phyloP scores from a whole-genome alignment of 2,888 invertebrate genomes.

The Coenonympha arcania region DNA sequence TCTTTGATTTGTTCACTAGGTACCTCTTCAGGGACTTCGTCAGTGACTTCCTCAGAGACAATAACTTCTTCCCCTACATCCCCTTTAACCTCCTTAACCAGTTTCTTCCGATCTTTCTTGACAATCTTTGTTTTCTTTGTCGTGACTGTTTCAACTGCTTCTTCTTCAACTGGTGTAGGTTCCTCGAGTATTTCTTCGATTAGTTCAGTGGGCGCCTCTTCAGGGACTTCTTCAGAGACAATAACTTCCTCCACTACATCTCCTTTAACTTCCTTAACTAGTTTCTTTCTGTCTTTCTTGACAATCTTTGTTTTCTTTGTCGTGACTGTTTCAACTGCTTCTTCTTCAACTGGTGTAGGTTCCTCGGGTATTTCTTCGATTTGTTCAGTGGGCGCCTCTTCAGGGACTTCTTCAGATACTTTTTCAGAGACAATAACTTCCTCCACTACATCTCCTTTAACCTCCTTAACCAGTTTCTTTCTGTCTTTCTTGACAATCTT shows the following conservation, averaged over 20 bases:
- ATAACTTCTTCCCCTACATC: not conserved
- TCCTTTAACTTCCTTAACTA: conserved; percentile 50
- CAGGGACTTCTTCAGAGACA: too few relatives aligned
- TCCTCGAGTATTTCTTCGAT: too few relatives aligned
- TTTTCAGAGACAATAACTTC: not conserved
- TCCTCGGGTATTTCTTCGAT: conserved; percentile 72
- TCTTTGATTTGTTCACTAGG: conserved; percentile 43
- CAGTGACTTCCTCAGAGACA: not conserved
- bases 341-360: conserved; percentile 66
- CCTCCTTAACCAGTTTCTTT: conserved; percentile 38
- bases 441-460: conserved; percentile 26
- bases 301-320: conserved; percentile 63
- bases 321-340: conserved; percentile 62
- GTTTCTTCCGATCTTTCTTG: conserved; percentile 49
- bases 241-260: too few relatives aligned
- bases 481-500: conserved; percentile 62
- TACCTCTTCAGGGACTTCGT: not conserved
- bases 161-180: conserved; percentile 27
- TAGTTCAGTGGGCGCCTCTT: too few relatives aligned
- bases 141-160: conserved; percentile 68
- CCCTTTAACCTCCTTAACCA: conserved; percentile 28
- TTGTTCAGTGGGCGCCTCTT: not conserved
- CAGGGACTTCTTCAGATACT: conserved; percentile 25
- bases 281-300: conserved; percentile 26
- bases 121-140: conserved; percentile 66